Conservation (phyloP, 2,113 vertebrate species). For the Limanda limanda region DNA sequence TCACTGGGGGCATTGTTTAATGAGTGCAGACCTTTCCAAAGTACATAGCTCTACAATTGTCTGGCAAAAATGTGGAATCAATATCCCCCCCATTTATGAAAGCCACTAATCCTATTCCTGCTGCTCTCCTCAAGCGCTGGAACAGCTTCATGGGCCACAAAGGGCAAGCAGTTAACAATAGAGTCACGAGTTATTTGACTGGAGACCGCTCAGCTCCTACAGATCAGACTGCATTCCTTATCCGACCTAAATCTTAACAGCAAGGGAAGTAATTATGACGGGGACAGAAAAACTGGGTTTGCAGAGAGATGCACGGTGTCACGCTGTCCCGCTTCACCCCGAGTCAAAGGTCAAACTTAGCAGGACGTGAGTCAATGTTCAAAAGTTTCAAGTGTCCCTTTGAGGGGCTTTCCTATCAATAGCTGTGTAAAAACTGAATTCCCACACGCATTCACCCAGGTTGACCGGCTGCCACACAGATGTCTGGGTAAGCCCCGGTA, state of each 20-base stretch:
- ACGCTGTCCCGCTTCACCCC: slow-evolving; percentile 9
- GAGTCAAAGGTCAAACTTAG: neutral
- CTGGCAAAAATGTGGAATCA: slow-evolving; percentile 29
- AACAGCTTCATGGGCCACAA: slow-evolving; percentile 53
- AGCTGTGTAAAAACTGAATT: neutral
- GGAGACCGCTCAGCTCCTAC: slow-evolving; percentile 57
- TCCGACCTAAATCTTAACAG: slow-evolving; percentile 65
- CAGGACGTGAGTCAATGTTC: slow-evolving; percentile 12
- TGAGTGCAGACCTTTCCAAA: slow-evolving; percentile 16
- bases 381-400: slow-evolving; percentile 13
- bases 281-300: slow-evolving; percentile 21
- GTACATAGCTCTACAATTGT: slow-evolving; percentile 7
- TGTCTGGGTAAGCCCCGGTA: neutral
- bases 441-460: neutral
- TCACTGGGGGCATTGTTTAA: slow-evolving; percentile 26
- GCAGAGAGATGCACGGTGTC: slow-evolving; percentile 9
- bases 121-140: slow-evolving; percentile 11
- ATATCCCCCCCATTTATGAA: slow-evolving; percentile 29
- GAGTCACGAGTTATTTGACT: slow-evolving; percentile 73
- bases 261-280: slow-evolving; percentile 48
- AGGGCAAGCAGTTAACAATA: slow-evolving; percentile 59
- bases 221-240: slow-evolving; percentile 72
- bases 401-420: neutral
- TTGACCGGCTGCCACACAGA: neutral
- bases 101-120: slow-evolving; percentile 42